Base-by-base conservation (phyloP, 2,888 invertebrate genomes). In the Papilio demoleus region DNA sequence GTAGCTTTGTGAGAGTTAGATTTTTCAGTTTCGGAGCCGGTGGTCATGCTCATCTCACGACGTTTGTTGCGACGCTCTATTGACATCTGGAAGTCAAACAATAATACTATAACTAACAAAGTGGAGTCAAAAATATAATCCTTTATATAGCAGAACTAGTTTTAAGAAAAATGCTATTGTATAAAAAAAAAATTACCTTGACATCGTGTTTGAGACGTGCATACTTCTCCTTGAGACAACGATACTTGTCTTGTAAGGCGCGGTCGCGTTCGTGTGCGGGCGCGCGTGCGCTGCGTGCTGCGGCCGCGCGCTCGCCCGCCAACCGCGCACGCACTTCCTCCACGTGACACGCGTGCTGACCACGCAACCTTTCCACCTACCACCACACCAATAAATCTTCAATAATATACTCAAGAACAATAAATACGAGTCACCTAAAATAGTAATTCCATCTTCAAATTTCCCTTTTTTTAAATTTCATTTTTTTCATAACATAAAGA, bases 191-290 rank as follows among this genome's bases (percentile, higher is more conserved):
- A 17, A n/a, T 58, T 11, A 95, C 87, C 85, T 96, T 95, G 11
- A 97, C 96, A 74, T 97, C 97, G 24, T 95, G 96, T 83, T 97
- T 97, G 67, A 97, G 88, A 14, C 96, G 92, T 24, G 95, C 93
- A 77, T 97, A 97, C 84, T 97, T 97, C 80, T 96, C 96, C 84
- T 97, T 97, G 63, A 97, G 90, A 67, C 95, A 95, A 60, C 94
- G 93, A 81, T 97, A 97, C 81, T 97, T 97, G 75, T 96, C 96
- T 74, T 95, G 95, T 2, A 97, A 80, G 53, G 95, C 90, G 76
- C 95, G 95, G 75, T 92, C 92, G 67, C 91, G 91, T 2, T 40
- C 40, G 40, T 40, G 40, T n/a, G 40, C n/a, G 4, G n/a, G 3
- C 5, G 87, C 86, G 1, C 80, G 77, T 45, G 87, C n/a, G n/a